These are phyloP conservation scores for Pseudocheirus occidentalis DNA, from an alignment of 2,797 vertebrate species.

Conservation along the genomic window DNA sequence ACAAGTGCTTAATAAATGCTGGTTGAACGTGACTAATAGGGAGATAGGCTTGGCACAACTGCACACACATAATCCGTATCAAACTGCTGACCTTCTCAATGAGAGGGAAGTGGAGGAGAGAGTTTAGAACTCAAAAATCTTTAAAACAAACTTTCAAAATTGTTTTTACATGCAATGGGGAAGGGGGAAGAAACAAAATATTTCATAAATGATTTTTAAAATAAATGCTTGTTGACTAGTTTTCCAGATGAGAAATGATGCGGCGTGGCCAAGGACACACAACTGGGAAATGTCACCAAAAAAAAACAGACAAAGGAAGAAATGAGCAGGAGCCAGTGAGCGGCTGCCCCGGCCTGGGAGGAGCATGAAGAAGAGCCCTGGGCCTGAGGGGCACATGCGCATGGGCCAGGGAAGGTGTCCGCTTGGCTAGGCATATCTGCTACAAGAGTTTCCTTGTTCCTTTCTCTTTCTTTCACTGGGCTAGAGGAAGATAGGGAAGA, in stretches of 20 bases:
- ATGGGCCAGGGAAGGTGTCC: too few relatives aligned
- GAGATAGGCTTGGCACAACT: not conserved
- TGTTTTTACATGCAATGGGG: not conserved
- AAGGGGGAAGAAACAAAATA: not conserved
- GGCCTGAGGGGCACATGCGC: too few relatives aligned
- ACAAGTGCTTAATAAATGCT: not conserved
- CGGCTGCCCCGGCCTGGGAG: too few relatives aligned
- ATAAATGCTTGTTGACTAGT: not conserved
- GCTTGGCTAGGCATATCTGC: not conserved
- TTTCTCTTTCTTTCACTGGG: not conserved
- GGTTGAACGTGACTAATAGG: not conserved
- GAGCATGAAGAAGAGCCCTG: too few relatives aligned
- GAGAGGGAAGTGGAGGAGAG: too few relatives aligned
- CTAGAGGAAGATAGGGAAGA: not conserved
- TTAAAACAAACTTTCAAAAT: not conserved
- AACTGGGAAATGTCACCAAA: not conserved
- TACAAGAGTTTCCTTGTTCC: not conserved
- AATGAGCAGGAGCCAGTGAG: not conserved
- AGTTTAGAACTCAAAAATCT: not conserved
- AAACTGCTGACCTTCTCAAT: not conserved
- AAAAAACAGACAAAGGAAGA: not conserved
- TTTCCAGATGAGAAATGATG: not conserved
- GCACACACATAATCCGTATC: too few relatives aligned
- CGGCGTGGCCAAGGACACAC: not conserved
- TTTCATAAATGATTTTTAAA: not conserved